Evolutionary conservation across 53 echinoderm and acorn worm genomes (phyloP).

Genomic region (Astropecten irregularis): DNA sequence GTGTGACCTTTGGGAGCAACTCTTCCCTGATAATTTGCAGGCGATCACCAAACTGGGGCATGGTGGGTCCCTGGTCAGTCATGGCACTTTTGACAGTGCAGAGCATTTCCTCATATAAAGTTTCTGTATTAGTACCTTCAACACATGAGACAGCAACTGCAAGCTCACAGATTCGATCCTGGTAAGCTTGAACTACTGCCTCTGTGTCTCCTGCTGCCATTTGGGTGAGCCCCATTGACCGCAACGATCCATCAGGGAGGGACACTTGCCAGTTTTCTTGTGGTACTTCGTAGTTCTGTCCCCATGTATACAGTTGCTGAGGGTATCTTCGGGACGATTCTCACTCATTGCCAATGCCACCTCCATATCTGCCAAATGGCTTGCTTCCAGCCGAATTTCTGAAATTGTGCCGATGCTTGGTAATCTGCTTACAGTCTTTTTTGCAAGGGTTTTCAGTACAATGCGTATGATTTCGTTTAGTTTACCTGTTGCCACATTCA

Average conservation of each 20-base stretch:
- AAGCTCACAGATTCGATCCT: conserved; percentile 21
- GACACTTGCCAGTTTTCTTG: conserved; percentile 57
- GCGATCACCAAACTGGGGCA: conserved; percentile 22
- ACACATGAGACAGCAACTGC: too few relatives aligned
- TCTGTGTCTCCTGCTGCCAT: conserved; percentile 48
- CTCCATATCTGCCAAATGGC: conserved; percentile 38
- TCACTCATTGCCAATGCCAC: conserved; percentile 44
- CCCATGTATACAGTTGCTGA: conserved; percentile 59
- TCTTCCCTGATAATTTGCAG: background rate
- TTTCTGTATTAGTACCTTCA: background rate
- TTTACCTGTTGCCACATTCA: conserved; percentile 42
- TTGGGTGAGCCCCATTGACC: conserved; percentile 26
- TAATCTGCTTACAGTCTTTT: conserved; percentile 19
- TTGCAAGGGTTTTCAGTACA: conserved; percentile 30
- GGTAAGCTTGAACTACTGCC: conserved; percentile 1
- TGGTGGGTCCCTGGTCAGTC: too few relatives aligned
- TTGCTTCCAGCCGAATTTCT: conserved; percentile 41
- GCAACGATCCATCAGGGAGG: conserved; percentile 21
- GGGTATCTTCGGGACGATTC: conserved; percentile 11
- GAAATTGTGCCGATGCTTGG: conserved; percentile 16
- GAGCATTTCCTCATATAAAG: too few relatives aligned
- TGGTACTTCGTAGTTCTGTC: conserved; percentile 61
- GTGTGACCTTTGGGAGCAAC: conserved; percentile 39
- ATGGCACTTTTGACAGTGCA: too few relatives aligned
- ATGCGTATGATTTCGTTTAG: conserved; percentile 22